phyloP scores from a whole-genome alignment of 1,140 invertebrate species.

The Mercenaria mercenaria region DNA sequence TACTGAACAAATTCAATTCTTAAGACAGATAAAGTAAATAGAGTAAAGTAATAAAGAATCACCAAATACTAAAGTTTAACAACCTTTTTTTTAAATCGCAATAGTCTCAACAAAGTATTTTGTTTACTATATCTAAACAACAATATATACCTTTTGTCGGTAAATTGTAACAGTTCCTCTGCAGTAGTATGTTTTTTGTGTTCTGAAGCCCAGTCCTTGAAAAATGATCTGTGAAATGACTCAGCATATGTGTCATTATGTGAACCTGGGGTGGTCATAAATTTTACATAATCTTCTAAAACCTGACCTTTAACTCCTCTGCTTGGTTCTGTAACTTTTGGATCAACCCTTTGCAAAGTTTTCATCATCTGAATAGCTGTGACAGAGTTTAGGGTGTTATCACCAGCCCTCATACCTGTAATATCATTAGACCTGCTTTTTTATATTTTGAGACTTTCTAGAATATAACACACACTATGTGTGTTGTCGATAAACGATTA shows the following conservation, averaged over 20 bases:
- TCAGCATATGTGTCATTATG: constrained; percentile 83
- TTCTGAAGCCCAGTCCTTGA: constrained; percentile 78
- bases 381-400: constrained; percentile 80
- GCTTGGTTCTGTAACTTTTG: constrained; percentile 59
- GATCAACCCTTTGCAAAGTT: constrained; percentile 76
- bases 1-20: no score
- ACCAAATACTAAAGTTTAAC: no score
- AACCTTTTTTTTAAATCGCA: no score
- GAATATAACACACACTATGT: neutral
- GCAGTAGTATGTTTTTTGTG: constrained; percentile 65
- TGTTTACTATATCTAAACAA: no score
- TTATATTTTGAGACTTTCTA: no score
- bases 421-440: no score
- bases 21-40: no score
- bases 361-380: constrained; percentile 77
- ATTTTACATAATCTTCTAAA: constrained; percentile 80
- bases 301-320: constrained; percentile 73
- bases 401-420: constrained; percentile 82
- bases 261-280: constrained; percentile 82
- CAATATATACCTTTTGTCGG: constrained; percentile 79
- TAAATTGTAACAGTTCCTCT: constrained; percentile 75
- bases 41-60: no score
- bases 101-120: no score
- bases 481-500: no score
- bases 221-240: constrained; percentile 81